These are phyloP conservation scores for Drosophila barbarae DNA, from an alignment of 2,888 invertebrate genomes.

Conservation along the genomic window DNA sequence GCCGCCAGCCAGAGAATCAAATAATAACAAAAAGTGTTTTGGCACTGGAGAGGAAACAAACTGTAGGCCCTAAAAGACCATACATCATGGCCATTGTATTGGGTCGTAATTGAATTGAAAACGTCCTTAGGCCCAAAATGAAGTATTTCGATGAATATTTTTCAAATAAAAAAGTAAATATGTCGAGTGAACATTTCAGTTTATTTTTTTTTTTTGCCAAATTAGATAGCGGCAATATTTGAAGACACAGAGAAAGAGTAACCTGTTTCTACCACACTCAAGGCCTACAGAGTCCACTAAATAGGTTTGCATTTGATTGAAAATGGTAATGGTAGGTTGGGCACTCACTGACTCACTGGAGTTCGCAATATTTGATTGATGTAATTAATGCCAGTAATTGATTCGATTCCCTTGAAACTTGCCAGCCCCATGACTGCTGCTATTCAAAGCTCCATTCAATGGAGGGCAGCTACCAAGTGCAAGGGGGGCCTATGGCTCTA, in stretches of 20 bases:
- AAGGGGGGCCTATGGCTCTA: neutral
- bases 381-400: constrained; percentile 2
- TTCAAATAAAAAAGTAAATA: constrained; percentile 5
- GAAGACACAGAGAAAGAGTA: neutral
- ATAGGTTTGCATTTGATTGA: neutral
- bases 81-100: constrained; percentile 23
- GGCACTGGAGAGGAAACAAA: constrained; percentile 49
- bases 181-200: neutral
- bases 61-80: constrained; percentile 32
- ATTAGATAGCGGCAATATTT: neutral
- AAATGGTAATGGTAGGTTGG: neutral
- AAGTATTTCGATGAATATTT: constrained; percentile 6
- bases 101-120: constrained; percentile 34
- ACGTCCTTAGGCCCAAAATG: constrained; percentile 16
- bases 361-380: neutral
- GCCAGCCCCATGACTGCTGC: neutral
- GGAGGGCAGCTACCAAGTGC: neutral
- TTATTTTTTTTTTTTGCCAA: neutral
- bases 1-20: constrained; percentile 13
- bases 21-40: constrained; percentile 41
- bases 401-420: neutral
- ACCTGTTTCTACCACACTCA: neutral
- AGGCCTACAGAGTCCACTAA: neutral
- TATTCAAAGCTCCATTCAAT: neutral
- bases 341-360: neutral